Evolutionary conservation across 1,140 invertebrate genomes (phyloP), one percentile per base, ranked within the genome.

Genomic region (Drosophila pallidifrons): DNA sequence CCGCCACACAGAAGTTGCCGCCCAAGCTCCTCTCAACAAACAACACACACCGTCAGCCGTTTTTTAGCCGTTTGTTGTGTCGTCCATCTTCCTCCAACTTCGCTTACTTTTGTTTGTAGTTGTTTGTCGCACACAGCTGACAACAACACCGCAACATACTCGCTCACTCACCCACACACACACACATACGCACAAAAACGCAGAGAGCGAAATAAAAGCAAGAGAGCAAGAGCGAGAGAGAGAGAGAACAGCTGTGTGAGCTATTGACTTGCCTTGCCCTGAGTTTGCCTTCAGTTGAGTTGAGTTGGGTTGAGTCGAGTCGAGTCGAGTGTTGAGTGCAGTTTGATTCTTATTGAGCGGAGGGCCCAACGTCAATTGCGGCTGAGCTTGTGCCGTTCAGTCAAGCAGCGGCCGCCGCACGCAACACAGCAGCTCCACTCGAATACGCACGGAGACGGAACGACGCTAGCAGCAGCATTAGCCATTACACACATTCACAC

Each of bases 1-100:
- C 82, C 72, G 85, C 72, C 78, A 83, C 78, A 83, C 78, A 79
- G 80, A 89, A 88, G 83, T 88, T 80, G 82, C 74, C 60, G 79
- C 61, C 67, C 75, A 63, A 75, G 68, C 68, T 75, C 71, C 59
- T 67, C 70, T 68, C 64, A 70, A 25, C 65, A 57, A 32, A 60
- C 61, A 57, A 45, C 61, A 38, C 58, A 51, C 61, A 38, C 63
- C 46, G 71, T 58, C 45, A 73, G 51, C 74, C 60, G 52, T 32
- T 54, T 64, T 43, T 11, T 64, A 5, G 49, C 25, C 51, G 61
- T 25, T 72, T 35, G 63, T 51, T 59, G 28, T 59, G 57, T 59
- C 60, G 49, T 72, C 55, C 60, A 54, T 66, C 51, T 47, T 52
- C 58, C 59, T 54, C 59, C 59, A 47, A 54, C 41, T 59, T 16